A percentile compares a stretch with the other conserved stretches of the same genome.
Conservation (phyloP, 1,140 invertebrate genomes). For the Papilio dardanus region DNA sequence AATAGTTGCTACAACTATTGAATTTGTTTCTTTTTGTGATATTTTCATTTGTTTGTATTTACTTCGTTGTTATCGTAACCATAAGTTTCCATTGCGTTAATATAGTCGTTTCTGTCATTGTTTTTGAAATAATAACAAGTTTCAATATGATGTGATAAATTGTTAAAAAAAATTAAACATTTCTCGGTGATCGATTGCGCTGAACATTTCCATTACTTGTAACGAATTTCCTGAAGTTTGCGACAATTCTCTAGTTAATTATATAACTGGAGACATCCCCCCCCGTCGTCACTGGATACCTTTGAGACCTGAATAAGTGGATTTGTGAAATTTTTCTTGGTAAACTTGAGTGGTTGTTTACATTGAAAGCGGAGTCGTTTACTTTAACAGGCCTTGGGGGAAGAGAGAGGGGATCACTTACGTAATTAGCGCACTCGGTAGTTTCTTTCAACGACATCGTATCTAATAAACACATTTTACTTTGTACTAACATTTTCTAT, state of each 20-base stretch:
- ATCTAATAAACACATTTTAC: slow-evolving; percentile 17
- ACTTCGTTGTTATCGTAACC: neutral
- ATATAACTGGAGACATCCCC: slow-evolving; percentile 48
- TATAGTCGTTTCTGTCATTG: neutral
- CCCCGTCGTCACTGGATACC: slow-evolving; percentile 60
- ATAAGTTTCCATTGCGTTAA: neutral
- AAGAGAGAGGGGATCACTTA: slow-evolving; percentile 64
- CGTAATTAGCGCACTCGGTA: slow-evolving; percentile 68
- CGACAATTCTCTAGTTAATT: slow-evolving; percentile 41
- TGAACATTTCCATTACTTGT: neutral
- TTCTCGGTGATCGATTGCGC: neutral
- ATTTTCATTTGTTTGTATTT: slow-evolving; percentile 48
- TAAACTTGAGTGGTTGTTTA: slow-evolving; percentile 74
- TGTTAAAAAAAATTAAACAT: neutral
- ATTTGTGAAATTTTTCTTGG: slow-evolving; percentile 75
- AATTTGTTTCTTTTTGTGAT: slow-evolving; percentile 51
- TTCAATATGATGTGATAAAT: neutral
- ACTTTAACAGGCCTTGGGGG: slow-evolving; percentile 54
- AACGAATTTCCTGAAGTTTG: neutral
- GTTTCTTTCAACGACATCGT: slow-evolving; percentile 39
- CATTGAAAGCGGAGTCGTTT: slow-evolving; percentile 73
- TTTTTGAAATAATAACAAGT: no score
- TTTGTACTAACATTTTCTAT: neutral
- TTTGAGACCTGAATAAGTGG: slow-evolving; percentile 71
- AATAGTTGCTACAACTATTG: slow-evolving; percentile 63